Conservation (phyloP, 53 echinoderm and acorn worm species). For the Astropecten irregularis region DNA sequence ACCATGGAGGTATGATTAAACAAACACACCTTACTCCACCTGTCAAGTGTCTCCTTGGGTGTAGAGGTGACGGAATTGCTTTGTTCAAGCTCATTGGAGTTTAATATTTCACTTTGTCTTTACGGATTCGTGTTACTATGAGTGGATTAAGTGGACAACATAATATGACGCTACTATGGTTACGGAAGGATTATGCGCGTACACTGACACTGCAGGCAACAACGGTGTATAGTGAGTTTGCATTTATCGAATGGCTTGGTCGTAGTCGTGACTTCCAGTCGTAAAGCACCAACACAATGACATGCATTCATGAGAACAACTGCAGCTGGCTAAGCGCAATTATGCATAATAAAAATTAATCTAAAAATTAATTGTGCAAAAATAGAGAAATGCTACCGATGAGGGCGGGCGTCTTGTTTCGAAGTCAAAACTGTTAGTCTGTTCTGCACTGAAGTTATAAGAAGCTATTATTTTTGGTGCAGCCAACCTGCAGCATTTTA, state of each 20-base stretch:
- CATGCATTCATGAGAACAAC: too few relatives aligned
- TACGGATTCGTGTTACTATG: conserved; percentile 13
- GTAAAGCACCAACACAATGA: too few relatives aligned
- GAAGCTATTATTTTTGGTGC: too few relatives aligned
- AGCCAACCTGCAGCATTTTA: too few relatives aligned
- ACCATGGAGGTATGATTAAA: neutral
- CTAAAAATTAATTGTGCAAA: too few relatives aligned
- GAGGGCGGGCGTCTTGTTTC: too few relatives aligned
- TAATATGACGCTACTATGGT: conserved; percentile 31
- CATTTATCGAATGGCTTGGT: too few relatives aligned
- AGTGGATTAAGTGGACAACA: conserved; percentile 24
- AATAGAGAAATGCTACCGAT: too few relatives aligned
- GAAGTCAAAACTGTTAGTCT: too few relatives aligned
- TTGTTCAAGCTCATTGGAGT: conserved; percentile 1
- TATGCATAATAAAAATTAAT: too few relatives aligned
- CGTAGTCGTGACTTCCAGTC: conserved; percentile 11
- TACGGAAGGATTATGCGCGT: neutral
- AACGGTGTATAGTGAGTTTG: neutral
- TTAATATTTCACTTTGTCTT: conserved; percentile 16
- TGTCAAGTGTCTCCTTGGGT: conserved; percentile 5
- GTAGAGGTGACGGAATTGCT: neutral
- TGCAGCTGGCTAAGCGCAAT: too few relatives aligned
- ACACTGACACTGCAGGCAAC: neutral
- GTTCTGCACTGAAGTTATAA: too few relatives aligned
- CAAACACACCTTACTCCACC: neutral